Evolutionary conservation across 1,140 invertebrate genomes (phyloP).

Genomic region (Brachionus manjavacas): DNA sequence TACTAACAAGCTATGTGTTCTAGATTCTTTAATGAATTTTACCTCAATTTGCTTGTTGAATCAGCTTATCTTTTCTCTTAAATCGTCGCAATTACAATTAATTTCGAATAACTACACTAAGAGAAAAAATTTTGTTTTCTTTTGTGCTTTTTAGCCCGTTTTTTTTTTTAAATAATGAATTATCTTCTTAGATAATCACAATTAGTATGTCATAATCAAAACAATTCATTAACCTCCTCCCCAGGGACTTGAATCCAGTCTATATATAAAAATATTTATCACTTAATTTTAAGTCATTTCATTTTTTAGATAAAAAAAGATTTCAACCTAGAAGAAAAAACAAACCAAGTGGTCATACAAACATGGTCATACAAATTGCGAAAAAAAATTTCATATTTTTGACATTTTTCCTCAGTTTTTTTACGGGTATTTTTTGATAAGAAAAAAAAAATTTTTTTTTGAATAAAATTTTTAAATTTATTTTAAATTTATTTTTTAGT

Average conservation of each 20-base stretch:
- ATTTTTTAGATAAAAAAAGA: not conserved
- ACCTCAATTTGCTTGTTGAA: not conserved
- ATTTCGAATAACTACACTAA: constrained; percentile 32
- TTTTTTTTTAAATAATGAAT: not conserved
- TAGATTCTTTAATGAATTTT: constrained; percentile 16
- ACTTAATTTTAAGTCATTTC: constrained; percentile 15
- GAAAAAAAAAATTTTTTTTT: not conserved
- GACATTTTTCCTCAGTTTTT: not conserved
- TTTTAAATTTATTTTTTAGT: not conserved
- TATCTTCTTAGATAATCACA: constrained; percentile 18
- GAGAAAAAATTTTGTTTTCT: constrained; percentile 35
- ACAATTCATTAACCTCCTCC: not conserved
- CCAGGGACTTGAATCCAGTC: not conserved
- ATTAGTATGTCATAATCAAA: constrained; percentile 11
- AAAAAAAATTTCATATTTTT: not conserved
- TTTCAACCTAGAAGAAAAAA: not conserved
- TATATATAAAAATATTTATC: constrained; percentile 21
- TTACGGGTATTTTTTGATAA: not conserved
- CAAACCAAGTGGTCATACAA: not conserved
- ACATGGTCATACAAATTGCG: not conserved
- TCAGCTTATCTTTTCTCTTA: constrained; percentile 6
- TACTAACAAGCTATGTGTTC: constrained; percentile 5
- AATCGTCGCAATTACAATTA: constrained; percentile 12
- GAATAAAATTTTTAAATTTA: not conserved
- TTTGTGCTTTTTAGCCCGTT: constrained; percentile 29